These are phyloP conservation scores for Eurystomus gularis DNA, from an alignment of 2,113 vertebrate genomes.

Conservation along the genomic window DNA sequence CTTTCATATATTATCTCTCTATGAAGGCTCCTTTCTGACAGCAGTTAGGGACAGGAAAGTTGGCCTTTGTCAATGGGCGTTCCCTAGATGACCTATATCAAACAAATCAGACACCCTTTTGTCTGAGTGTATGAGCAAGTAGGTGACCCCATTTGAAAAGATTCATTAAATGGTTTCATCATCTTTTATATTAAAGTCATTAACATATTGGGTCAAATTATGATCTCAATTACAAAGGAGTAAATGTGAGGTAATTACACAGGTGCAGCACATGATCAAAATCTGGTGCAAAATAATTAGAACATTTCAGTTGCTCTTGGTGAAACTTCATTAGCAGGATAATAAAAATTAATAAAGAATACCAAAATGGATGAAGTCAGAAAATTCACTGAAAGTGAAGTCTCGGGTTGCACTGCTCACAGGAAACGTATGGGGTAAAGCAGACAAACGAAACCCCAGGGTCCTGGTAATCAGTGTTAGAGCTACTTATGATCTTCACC, in stretches of 20 bases:
- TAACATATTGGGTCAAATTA: constrained; percentile 29
- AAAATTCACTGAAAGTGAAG: neutral
- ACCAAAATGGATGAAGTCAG: neutral
- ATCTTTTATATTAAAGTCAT: constrained; percentile 43
- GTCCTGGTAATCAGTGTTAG: neutral
- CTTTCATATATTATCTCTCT: neutral
- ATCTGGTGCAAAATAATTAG: constrained; percentile 37
- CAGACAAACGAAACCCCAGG: neutral
- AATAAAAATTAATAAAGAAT: constrained; percentile 17
- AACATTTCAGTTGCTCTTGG: neutral
- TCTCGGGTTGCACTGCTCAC: neutral
- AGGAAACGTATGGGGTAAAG: neutral
- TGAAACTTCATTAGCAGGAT: constrained; percentile 8
- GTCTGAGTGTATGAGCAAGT: constrained; percentile 28
- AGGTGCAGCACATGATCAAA: neutral
- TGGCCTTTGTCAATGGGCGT: neutral
- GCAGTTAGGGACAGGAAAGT: neutral
- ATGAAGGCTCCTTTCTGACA: neutral
- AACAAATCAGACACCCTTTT: constrained; percentile 48
- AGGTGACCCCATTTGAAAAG: constrained; percentile 59
- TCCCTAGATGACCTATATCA: constrained; percentile 25
- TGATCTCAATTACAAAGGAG: constrained; percentile 21
- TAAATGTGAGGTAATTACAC: constrained; percentile 23
- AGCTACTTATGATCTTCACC: neutral
- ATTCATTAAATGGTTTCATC: constrained; percentile 58